Conservation (phyloP, 2,113 vertebrate species). For the Xiphias gladius region DNA sequence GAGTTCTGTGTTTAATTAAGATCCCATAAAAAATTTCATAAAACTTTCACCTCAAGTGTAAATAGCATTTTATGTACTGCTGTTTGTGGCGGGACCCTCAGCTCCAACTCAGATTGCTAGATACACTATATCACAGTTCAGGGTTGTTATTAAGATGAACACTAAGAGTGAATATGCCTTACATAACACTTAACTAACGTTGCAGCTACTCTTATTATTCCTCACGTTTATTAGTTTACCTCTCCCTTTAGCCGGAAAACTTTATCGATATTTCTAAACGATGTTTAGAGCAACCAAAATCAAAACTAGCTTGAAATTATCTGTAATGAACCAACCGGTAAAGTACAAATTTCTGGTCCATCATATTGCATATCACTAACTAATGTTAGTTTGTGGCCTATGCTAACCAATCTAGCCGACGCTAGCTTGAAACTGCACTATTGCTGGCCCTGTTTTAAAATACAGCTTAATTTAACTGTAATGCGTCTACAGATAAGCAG, state of each 20-base stretch:
- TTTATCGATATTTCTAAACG: background rate
- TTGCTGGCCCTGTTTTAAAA: conserved; percentile 41
- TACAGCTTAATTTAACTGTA: background rate
- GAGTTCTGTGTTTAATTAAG: background rate
- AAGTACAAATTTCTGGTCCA: background rate
- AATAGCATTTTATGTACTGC: background rate
- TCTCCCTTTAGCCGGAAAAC: background rate
- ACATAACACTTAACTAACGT: background rate
- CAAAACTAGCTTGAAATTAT: no score
- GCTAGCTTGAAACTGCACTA: conserved; percentile 54
- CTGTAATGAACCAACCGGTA: background rate
- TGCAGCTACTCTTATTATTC: background rate
- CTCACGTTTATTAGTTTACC: background rate
- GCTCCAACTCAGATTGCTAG: background rate
- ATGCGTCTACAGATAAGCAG: background rate
- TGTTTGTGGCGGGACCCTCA: background rate
- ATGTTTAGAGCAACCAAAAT: background rate
- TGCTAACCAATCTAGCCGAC: conserved; percentile 34
- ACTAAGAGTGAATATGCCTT: background rate
- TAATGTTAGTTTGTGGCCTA: conserved; percentile 47
- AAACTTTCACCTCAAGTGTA: background rate
- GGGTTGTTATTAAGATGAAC: background rate
- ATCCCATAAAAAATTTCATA: background rate
- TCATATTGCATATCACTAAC: background rate
- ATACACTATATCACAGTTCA: background rate